Base-by-base conservation (phyloP, 2,888 invertebrate genomes). In the Malthinus seriepunctatus region DNA sequence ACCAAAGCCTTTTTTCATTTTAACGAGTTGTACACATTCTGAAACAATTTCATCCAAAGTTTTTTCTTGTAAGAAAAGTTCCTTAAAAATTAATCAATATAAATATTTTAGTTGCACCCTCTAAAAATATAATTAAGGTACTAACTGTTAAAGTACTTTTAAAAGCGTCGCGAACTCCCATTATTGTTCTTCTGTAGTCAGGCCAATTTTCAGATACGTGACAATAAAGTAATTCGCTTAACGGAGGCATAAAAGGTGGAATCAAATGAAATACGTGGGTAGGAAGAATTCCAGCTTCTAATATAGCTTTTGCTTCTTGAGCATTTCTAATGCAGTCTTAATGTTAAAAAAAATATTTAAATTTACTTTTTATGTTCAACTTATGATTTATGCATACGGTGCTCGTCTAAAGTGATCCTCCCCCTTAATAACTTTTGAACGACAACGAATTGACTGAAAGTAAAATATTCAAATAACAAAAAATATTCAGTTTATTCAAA, bases 191-290 rank as follows among this genome's bases (percentile, higher is more conserved):
- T 38, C 75, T 64, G 48, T 75, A 74, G 54, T 71, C 67, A 2
- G 77, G 74, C 79, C 79, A 79, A 32, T 69, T 66, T 38, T 49
- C 39, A 8, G 69, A 65, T 5, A 78, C 75, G 48, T 75, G 69
- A 54, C 75, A 77, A 59, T 77, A 78, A n/a, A 76, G 56, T 12
- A 76, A 52, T 38, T 78, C 71, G 14, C 67, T 68, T 23, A 78
- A 52, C 23, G 71, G 66, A 0, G 76, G 77, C 32, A 71, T 67
- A 62, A 72, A 76, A 3, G 76, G 73, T 5, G 76, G 70, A 45
- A 79, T 73, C n/a, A 83, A 70, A 60, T 82, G 79, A 14, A 84
- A 69, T n/a, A 81, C 81, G 56, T 83, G 83, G 1, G 83, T 81
- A 1, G 84, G 83, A 51, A 82, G 69, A 49, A 84, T 77, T 2